Evolutionary conservation across 2,888 invertebrate species (phyloP).

Genomic region (Papilio demoleus): DNA sequence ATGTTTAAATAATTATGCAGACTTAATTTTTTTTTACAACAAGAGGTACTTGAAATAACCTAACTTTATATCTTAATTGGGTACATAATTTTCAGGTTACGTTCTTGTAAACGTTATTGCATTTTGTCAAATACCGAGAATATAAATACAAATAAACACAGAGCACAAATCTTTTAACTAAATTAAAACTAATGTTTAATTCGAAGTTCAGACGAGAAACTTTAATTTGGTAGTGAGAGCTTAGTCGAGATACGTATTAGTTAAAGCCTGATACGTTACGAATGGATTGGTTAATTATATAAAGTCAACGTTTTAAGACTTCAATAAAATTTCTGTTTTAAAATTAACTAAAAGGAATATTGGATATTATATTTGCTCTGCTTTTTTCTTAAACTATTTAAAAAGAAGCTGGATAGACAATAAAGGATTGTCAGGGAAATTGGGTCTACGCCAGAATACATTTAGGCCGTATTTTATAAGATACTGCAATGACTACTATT

Average conservation of each 20-base stretch:
- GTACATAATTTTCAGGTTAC: too few relatives aligned
- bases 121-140: too few relatives aligned
- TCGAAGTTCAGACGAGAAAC: background rate
- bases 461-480: background rate
- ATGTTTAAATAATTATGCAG: too few relatives aligned
- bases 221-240: slow-evolving; percentile 2
- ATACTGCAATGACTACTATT: background rate
- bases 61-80: too few relatives aligned
- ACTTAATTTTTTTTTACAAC: too few relatives aligned
- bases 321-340: background rate
- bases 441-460: background rate
- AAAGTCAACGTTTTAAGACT: background rate
- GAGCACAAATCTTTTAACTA: background rate
- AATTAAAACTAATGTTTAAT: background rate
- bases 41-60: too few relatives aligned
- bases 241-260: background rate
- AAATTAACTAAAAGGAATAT: background rate
- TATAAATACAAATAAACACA: background rate
- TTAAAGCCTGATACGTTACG: slow-evolving; percentile 3
- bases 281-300: slow-evolving; percentile 9
- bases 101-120: too few relatives aligned
- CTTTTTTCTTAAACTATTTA: too few relatives aligned
- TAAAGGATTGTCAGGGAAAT: background rate
- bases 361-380: background rate
- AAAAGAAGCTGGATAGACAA: background rate